Evolutionary conservation across 2,113 vertebrate species (phyloP).

Genomic region (Pterocles gutturalis): DNA sequence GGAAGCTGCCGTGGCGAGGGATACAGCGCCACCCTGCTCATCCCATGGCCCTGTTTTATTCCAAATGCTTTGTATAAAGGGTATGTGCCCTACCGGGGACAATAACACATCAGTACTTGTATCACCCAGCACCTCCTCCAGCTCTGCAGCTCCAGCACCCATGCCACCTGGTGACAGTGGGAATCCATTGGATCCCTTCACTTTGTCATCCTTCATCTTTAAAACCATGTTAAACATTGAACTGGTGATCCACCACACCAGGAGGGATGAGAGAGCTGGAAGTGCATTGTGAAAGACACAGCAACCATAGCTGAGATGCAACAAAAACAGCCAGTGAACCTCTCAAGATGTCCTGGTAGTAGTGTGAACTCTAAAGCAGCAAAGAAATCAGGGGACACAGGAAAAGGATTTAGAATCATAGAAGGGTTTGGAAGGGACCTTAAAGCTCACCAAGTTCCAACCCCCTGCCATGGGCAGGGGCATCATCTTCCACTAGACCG

Average conservation of each 20-base stretch:
- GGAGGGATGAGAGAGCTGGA: background rate
- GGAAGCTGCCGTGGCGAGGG: background rate
- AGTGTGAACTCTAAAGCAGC: background rate
- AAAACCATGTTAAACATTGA: fast-evolving
- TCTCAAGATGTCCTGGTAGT: background rate
- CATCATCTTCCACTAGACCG: too few species aligned
- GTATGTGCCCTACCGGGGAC: background rate
- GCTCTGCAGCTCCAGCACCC: background rate
- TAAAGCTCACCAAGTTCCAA: too few species aligned
- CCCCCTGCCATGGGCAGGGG: too few species aligned
- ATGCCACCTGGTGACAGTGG: background rate
- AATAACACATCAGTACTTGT: fast-evolving
- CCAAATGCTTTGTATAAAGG: background rate
- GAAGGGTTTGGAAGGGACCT: too few species aligned
- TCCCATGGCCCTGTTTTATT: background rate
- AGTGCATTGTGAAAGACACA: background rate
- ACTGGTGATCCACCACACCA: background rate
- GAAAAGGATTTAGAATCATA: background rate
- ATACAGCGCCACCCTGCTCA: background rate
- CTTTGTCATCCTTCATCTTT: background rate
- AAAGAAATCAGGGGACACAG: background rate
- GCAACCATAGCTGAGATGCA: background rate
- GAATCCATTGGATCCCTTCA: background rate
- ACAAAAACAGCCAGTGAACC: background rate
- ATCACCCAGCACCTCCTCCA: background rate